These are phyloP conservation scores for Dryomyza anilis DNA, from an alignment of 2,888 invertebrate species.

Conservation along the genomic window DNA sequence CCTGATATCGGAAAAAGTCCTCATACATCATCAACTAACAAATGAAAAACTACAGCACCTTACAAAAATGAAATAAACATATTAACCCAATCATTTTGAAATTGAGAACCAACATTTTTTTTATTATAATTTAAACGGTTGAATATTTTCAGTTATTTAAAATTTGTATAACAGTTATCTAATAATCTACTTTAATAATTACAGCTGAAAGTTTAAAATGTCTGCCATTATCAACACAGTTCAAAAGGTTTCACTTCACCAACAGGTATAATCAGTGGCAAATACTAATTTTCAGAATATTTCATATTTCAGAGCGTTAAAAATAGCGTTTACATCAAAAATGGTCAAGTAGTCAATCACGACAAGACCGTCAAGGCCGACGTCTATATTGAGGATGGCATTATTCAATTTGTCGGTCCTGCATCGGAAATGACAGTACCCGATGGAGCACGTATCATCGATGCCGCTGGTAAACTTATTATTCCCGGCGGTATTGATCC, in stretches of 20 bases:
- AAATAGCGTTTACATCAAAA: constrained; percentile 91
- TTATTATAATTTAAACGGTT: too few species aligned
- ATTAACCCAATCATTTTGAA: too few species aligned
- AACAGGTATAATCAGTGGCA: constrained; percentile 41
- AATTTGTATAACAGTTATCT: too few species aligned
- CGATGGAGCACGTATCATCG: constrained; percentile 89
- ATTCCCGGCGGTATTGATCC: constrained; percentile 97
- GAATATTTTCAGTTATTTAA: too few species aligned
- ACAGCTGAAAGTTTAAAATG: constrained; percentile 44
- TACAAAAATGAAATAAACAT: too few species aligned
- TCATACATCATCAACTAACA: too few species aligned
- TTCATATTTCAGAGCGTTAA: constrained; percentile 78
- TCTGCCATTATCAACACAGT: constrained; percentile 72
- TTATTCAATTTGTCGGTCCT: constrained; percentile 76
- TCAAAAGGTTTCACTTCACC: constrained; percentile 87
- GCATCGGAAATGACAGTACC: constrained; percentile 65
- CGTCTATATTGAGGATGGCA: constrained; percentile 95
- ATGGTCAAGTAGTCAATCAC: constrained; percentile 95
- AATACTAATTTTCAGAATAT: neutral
- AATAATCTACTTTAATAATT: too few species aligned
- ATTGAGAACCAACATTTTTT: too few species aligned
- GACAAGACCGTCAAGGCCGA: constrained; percentile 88
- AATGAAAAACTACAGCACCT: too few species aligned
- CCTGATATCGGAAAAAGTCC: too few species aligned
- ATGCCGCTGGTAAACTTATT: constrained; percentile 89